phyloP scores from a whole-genome alignment of 2,888 invertebrate species.

The Therioaphis trifolii region DNA sequence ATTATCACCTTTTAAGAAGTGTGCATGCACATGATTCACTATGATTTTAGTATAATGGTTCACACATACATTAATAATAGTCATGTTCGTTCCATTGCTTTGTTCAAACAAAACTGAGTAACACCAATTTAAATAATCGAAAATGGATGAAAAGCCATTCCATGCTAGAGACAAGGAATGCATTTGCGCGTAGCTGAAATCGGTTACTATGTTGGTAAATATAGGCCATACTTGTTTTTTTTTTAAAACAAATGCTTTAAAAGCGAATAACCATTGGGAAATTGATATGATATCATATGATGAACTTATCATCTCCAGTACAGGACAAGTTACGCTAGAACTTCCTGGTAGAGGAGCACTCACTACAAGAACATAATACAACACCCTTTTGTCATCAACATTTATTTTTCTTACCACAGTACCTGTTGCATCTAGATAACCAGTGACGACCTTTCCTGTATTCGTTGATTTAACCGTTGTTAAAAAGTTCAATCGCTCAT shows the following conservation, averaged over 20 bases:
- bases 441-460: not conserved
- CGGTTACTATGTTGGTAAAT: not conserved
- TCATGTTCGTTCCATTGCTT: too few species aligned
- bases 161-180: not conserved
- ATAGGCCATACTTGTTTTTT: too few species aligned
- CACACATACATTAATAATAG: too few species aligned
- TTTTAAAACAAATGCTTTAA: too few species aligned
- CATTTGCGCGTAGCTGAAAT: slow-evolving; percentile 8
- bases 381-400: not conserved
- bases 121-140: not conserved
- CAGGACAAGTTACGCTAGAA: too few species aligned
- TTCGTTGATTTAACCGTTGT: not conserved
- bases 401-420: not conserved
- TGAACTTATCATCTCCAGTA: too few species aligned
- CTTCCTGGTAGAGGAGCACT: too few species aligned
- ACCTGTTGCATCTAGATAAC: slow-evolving; percentile 13
- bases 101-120: slow-evolving; percentile 11
- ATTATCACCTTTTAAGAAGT: too few species aligned
- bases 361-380: slow-evolving; percentile 3
- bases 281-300: too few species aligned
- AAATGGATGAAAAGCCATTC: slow-evolving; percentile 20
- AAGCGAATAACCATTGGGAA: too few species aligned
- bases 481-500: not conserved
- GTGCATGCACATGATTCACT: too few species aligned
- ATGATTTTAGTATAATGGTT: too few species aligned